Conservation (phyloP, 2,797 vertebrate genomes). For the Gouania willdenowi region DNA sequence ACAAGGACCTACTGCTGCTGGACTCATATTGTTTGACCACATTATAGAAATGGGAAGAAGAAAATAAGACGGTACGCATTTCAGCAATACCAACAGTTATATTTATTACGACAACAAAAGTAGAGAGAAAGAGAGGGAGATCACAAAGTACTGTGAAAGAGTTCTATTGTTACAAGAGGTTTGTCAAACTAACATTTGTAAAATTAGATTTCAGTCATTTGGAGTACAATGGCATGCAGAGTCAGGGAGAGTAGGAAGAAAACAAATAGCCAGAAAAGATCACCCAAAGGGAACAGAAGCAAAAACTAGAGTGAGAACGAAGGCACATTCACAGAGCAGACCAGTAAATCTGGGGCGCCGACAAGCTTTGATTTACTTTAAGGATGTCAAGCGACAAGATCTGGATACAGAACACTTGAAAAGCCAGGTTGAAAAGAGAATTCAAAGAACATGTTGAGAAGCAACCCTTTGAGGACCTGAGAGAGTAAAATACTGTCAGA, state of each 20-base stretch:
- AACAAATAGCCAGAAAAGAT: constrained; percentile 69
- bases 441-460: constrained; percentile 74
- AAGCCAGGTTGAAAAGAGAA: constrained; percentile 70
- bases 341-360: constrained; percentile 78
- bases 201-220: constrained; percentile 71
- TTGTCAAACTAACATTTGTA: constrained; percentile 78
- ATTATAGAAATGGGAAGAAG: constrained; percentile 57
- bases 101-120: constrained; percentile 99
- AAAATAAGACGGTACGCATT: constrained; percentile 90
- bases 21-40: constrained; percentile 27
- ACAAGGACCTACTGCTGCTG: constrained; percentile 70
- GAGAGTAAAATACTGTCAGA: constrained; percentile 1
- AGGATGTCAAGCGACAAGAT: constrained; percentile 75
- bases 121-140: constrained; percentile 83
- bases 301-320: constrained; percentile 83
- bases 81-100: constrained; percentile 96
- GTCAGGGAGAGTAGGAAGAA: constrained; percentile 75
- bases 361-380: constrained; percentile 73
- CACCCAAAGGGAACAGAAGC: constrained; percentile 75
- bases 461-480: constrained; percentile 81
- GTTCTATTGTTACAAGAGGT: constrained; percentile 89
- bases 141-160: constrained; percentile 87
- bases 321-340: constrained; percentile 95
- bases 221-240: constrained; percentile 92
- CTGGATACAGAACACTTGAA: constrained; percentile 81